phyloP scores from a whole-genome alignment of 2,888 invertebrate species.

The Eupithecia pulchellata region DNA sequence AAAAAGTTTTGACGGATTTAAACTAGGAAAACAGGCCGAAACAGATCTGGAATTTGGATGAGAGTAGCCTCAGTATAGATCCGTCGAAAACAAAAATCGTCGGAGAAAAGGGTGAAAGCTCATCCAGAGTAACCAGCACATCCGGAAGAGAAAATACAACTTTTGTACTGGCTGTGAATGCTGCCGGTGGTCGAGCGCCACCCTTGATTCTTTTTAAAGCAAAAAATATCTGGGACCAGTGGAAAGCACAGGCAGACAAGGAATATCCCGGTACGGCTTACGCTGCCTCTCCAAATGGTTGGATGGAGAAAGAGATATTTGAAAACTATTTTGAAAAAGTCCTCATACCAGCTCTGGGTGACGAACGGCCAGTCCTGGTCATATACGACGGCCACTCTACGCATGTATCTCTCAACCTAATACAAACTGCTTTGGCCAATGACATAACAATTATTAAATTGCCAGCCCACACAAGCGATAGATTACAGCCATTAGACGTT shows the following conservation, averaged over 20 bases:
- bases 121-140: neutral
- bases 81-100: slow-evolving; percentile 26
- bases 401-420: neutral
- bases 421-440: neutral
- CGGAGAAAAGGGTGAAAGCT: neutral
- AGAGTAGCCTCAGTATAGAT: slow-evolving; percentile 11
- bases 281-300: neutral
- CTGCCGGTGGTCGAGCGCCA: neutral
- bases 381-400: slow-evolving; percentile 8
- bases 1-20: too few species aligned
- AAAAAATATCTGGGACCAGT: slow-evolving; percentile 1
- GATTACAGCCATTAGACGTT: slow-evolving; percentile 10
- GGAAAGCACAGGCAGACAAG: neutral
- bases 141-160: neutral
- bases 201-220: neutral
- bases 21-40: neutral
- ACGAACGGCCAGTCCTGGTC: neutral
- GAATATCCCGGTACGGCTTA: slow-evolving; percentile 2
- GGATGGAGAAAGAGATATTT: neutral
- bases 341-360: slow-evolving; percentile 3
- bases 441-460: neutral
- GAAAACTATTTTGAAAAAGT: neutral
- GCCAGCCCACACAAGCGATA: neutral
- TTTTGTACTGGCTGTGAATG: neutral
- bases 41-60: slow-evolving; percentile 16